Percentiles rank a stretch among this genome's conserved stretches.
Evolutionary conservation across 2,888 invertebrate species (phyloP).

Genomic region (Mesopsocus fuscifrons): DNA sequence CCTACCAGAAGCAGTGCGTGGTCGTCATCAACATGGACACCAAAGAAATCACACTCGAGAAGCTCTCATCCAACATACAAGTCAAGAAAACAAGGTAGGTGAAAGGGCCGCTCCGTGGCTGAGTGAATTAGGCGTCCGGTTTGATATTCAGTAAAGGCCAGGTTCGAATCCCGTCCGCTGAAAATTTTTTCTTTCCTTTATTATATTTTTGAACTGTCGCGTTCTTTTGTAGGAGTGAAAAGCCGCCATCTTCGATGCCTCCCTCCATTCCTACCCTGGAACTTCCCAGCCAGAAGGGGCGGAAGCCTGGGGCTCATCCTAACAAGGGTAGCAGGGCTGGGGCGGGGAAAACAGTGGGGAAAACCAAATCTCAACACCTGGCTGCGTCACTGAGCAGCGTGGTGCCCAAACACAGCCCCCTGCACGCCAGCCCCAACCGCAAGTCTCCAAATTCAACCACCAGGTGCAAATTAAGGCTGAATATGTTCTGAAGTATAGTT

Average conservation of each 20-base stretch:
- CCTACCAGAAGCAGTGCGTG: constrained; percentile 87
- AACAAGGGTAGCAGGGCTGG: neutral
- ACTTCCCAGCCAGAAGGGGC: constrained; percentile 15
- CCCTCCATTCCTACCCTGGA: constrained; percentile 13
- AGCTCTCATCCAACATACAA: constrained; percentile 76
- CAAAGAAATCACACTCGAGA: constrained; percentile 84
- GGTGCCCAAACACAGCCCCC: constrained; percentile 35
- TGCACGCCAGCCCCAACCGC: constrained; percentile 29
- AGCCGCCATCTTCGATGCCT: neutral
- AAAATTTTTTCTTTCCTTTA: too few relatives aligned
- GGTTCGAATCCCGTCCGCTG: too few relatives aligned
- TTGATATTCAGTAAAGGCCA: too few relatives aligned
- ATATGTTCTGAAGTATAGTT: too few relatives aligned
- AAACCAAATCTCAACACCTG: constrained; percentile 9
- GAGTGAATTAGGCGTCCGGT: too few relatives aligned
- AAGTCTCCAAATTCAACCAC: constrained; percentile 11
- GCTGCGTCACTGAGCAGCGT: constrained; percentile 20
- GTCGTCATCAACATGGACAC: constrained; percentile 82
- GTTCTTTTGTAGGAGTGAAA: neutral
- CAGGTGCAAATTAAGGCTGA: too few relatives aligned
- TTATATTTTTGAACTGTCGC: too few relatives aligned
- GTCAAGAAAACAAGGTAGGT: constrained; percentile 79
- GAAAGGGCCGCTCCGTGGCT: too few relatives aligned
- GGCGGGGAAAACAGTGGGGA: neutral
- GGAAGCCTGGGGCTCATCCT: constrained; percentile 6